A percentile compares a stretch with the other conserved stretches of the same genome.
Evolutionary conservation across 2,797 vertebrate genomes (phyloP).

Genomic region (Periophthalmus magnuspinnatus): DNA sequence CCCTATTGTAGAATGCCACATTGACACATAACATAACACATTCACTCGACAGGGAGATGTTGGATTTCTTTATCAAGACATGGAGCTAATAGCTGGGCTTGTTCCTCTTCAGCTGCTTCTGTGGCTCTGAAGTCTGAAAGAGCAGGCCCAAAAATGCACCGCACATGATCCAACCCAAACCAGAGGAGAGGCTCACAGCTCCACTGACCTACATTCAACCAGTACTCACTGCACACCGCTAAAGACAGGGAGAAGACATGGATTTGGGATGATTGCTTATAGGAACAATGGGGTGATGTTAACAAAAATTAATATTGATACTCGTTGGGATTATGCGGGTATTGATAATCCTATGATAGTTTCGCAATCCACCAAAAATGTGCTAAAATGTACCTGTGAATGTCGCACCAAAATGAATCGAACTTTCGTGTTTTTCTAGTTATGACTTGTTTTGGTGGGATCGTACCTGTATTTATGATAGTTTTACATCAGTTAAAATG

Average conservation of each 20-base stretch:
- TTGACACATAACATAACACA: too few relatives aligned
- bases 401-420: too few relatives aligned
- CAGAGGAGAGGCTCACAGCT: neutral
- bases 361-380: neutral
- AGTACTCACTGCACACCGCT: neutral
- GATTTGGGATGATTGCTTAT: neutral
- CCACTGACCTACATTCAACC: constrained; percentile 10
- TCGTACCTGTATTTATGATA: too few relatives aligned
- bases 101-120: constrained; percentile 13
- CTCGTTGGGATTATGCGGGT: neutral
- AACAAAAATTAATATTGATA: neutral
- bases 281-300: neutral
- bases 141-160: neutral
- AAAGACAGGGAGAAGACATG: neutral
- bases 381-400: too few relatives aligned
- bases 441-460: too few relatives aligned
- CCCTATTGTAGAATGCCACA: too few relatives aligned
- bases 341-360: too few relatives aligned
- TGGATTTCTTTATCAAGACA: neutral
- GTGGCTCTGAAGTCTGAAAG: constrained; percentile 38
- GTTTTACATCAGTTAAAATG: too few relatives aligned
- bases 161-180: neutral
- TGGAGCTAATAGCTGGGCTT: neutral
- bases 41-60: neutral
- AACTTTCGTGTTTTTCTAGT: too few relatives aligned